Evolutionary conservation across 64 coral and sea anemone species (phyloP).

Genomic region (Pachyseris speciosa): DNA sequence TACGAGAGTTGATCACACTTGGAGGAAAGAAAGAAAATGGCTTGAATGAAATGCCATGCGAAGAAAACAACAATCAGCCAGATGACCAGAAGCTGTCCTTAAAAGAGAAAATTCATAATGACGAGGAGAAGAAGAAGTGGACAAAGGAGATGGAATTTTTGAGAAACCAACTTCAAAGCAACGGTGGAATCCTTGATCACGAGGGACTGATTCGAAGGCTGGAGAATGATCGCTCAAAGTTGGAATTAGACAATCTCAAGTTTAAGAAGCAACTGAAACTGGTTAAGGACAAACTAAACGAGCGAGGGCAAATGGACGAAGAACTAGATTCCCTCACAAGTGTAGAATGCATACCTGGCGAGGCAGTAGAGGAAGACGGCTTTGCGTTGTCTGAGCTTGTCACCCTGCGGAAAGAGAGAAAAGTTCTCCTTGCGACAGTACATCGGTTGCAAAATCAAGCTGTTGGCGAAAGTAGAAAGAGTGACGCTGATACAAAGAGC

Average conservation of each 20-base stretch:
- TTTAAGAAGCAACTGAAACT: conserved; percentile 70
- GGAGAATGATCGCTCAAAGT: conserved; percentile 67
- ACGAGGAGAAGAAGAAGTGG: conserved; percentile 86
- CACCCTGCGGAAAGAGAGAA: conserved; percentile 73
- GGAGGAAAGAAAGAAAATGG: not conserved
- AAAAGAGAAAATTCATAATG: conserved; percentile 52
- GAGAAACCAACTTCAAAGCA: conserved; percentile 75
- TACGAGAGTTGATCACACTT: not conserved
- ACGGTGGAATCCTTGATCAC: not conserved
- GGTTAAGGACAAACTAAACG: conserved; percentile 55
- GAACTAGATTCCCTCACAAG: conserved; percentile 41
- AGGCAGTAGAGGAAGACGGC: not conserved
- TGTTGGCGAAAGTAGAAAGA: not conserved
- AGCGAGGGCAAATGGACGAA: conserved; percentile 66
- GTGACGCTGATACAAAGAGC: not conserved
- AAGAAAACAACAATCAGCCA: conserved; percentile 17
- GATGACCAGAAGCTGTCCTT: conserved; percentile 33
- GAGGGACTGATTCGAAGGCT: conserved; percentile 27
- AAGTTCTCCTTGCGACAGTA: conserved; percentile 86
- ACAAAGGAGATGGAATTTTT: conserved; percentile 85
- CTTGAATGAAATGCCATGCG: not conserved
- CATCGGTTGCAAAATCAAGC: conserved; percentile 71
- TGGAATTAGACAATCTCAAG: conserved; percentile 78
- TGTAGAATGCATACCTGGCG: not conserved
- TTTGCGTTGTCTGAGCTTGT: conserved; percentile 52